phyloP scores from a whole-genome alignment of 2,797 vertebrate genomes.

The Darevskia nairensis region DNA sequence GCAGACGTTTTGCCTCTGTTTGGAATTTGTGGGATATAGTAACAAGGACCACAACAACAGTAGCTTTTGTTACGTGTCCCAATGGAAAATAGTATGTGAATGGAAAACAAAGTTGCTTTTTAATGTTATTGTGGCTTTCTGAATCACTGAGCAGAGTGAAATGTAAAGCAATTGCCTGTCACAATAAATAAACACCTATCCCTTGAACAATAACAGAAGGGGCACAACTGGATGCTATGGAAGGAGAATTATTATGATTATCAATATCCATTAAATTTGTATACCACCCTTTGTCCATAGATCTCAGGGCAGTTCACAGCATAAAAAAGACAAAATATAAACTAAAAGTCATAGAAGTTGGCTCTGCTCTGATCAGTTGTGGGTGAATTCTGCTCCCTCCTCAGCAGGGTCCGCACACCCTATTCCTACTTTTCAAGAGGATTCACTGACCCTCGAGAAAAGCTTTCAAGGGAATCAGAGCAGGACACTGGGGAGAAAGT shows the following conservation, averaged over 20 bases:
- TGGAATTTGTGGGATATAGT: not conserved
- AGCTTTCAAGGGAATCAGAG: not conserved
- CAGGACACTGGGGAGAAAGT: not conserved
- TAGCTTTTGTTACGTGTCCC: constrained; percentile 9
- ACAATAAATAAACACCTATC: not conserved
- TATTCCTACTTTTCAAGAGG: not conserved
- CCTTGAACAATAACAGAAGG: too few relatives aligned
- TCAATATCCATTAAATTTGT: too few relatives aligned
- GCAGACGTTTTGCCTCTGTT: not conserved
- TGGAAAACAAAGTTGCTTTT: constrained; percentile 20
- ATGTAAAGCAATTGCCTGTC: not conserved
- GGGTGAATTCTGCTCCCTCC: too few relatives aligned
- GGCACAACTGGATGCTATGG: too few relatives aligned
- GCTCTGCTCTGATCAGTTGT: not conserved
- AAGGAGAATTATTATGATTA: too few relatives aligned
- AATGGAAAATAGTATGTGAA: constrained; percentile 11
- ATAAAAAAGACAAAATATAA: too few relatives aligned
- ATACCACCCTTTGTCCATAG: too few relatives aligned
- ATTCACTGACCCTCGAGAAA: not conserved
- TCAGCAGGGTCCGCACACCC: too few relatives aligned
- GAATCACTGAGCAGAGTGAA: not conserved
- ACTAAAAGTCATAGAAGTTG: not conserved
- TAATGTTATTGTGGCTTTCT: not conserved
- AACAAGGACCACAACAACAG: not conserved
- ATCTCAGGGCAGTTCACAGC: too few relatives aligned